These are phyloP conservation scores for Chaenodraco wilsoni DNA, from an alignment of 2,797 vertebrate species.

Conservation along the genomic window DNA sequence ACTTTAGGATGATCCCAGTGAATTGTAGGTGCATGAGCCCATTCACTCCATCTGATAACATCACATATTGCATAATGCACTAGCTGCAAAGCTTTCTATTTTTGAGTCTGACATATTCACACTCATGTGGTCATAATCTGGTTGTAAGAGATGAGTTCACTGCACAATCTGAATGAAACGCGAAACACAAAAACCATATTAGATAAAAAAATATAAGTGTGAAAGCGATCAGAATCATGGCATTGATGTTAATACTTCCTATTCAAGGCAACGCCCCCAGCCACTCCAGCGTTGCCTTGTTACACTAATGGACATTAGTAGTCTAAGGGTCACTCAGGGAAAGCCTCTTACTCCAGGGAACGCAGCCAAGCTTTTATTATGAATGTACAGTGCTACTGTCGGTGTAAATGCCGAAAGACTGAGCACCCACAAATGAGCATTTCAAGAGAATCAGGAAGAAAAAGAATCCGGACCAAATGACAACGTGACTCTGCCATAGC, in stretches of 20 bases:
- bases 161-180: constrained; percentile 13
- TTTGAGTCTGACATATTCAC: constrained; percentile 43
- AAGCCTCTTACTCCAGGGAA: constrained; percentile 66
- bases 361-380: constrained; percentile 54
- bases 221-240: not conserved
- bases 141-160: constrained; percentile 54
- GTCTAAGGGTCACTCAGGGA: constrained; percentile 35
- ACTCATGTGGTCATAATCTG: constrained; percentile 53
- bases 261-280: not conserved
- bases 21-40: constrained; percentile 36
- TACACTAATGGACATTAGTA: constrained; percentile 55
- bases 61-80: constrained; percentile 64
- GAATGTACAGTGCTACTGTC: constrained; percentile 28
- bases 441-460: constrained; percentile 34
- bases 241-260: constrained; percentile 9
- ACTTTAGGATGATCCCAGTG: constrained; percentile 38
- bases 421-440: constrained; percentile 31
- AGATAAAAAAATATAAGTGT: constrained; percentile 13
- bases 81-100: constrained; percentile 53
- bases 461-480: constrained; percentile 11
- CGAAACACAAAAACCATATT: not conserved
- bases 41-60: constrained; percentile 39
- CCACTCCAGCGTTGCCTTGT: constrained; percentile 39
- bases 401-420: constrained; percentile 1
- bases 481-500: constrained; percentile 19